Evolutionary conservation across 2,888 invertebrate genomes (phyloP), one percentile per base, ranked within the genome.

Genomic region (Megamerina dolium): DNA sequence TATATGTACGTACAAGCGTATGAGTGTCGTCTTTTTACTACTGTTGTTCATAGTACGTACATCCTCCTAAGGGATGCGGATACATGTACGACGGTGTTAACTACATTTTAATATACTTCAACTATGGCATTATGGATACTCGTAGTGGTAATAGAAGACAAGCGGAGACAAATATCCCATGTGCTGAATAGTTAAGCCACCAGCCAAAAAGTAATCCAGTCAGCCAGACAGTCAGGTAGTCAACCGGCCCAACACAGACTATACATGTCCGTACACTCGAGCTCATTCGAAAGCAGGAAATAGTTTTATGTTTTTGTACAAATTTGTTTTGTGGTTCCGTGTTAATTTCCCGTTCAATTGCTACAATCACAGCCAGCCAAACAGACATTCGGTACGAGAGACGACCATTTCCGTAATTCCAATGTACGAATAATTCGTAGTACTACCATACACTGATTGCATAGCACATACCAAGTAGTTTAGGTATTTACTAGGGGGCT

Each of bases 311-410:
- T 13, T 19, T n/a, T 48, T 45, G 42, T 45, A 21, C 29, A 48
- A 45, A 48, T 48, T 48, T 48, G 43, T 46, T 48, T 41, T 48
- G 48, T 40, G 48, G 48, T 40, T 48, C 42, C 43, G 45, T n/a
- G n/a, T 45, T 45, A 37, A 48, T 48, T 48, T 48, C 43, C 45
- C n/a, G n/a, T n/a, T n/a, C n/a, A n/a, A n/a, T n/a, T 42, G 27
- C 43, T 43, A 27, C 27, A 27, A 27, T 27, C 27, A 27, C 27
- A 10, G 13, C 27, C 27, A 27, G 13, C 27, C 13, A 27, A 27
- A 10, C 27, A n/a, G n/a, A n/a, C n/a, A n/a, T n/a, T n/a, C n/a
- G n/a, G n/a, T n/a, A n/a, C n/a, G n/a, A n/a, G n/a, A n/a, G n/a
- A n/a, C n/a, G n/a, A n/a, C n/a, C n/a, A n/a, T n/a, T n/a, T n/a